A percentile compares a stretch with the other conserved stretches of the same genome.
Conservation (phyloP, 2,797 vertebrate species). For the Galago senegalensis region DNA sequence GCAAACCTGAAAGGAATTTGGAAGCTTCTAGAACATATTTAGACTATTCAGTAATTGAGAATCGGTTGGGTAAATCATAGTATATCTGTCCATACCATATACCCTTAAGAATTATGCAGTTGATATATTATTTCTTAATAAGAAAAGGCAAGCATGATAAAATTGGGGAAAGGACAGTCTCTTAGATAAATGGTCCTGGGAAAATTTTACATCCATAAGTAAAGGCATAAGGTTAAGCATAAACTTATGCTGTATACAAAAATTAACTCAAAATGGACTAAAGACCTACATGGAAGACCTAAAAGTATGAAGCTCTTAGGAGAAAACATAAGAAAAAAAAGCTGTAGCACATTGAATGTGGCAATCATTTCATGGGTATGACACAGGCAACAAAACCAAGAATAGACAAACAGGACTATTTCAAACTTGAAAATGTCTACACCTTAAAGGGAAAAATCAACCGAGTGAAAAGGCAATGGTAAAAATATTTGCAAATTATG, state of each 20-base stretch:
- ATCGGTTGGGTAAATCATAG: not conserved
- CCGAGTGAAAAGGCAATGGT: not conserved
- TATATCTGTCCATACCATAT: not conserved
- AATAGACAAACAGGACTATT: not conserved
- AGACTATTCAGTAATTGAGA: not conserved
- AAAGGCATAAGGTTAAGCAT: not conserved
- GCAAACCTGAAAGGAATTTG: not conserved
- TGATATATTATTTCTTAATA: slow-evolving; percentile 2
- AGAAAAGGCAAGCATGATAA: not conserved
- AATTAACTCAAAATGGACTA: not conserved
- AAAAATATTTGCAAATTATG: not conserved
- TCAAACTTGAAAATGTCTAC: not conserved
- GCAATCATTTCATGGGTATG: not conserved
- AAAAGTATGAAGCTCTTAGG: not conserved
- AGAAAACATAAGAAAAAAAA: not conserved
- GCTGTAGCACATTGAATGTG: not conserved
- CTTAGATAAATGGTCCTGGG: not conserved
- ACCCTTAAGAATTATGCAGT: slow-evolving; percentile 36
- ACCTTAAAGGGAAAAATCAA: not conserved
- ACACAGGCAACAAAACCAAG: not conserved
- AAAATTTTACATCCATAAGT: not conserved
- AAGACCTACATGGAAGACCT: not conserved
- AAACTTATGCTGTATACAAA: not conserved
- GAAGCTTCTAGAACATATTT: not conserved
- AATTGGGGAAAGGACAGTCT: not conserved